Base-by-base conservation (phyloP, 2,113 vertebrate genomes). In the Toxotes jaculatrix region DNA sequence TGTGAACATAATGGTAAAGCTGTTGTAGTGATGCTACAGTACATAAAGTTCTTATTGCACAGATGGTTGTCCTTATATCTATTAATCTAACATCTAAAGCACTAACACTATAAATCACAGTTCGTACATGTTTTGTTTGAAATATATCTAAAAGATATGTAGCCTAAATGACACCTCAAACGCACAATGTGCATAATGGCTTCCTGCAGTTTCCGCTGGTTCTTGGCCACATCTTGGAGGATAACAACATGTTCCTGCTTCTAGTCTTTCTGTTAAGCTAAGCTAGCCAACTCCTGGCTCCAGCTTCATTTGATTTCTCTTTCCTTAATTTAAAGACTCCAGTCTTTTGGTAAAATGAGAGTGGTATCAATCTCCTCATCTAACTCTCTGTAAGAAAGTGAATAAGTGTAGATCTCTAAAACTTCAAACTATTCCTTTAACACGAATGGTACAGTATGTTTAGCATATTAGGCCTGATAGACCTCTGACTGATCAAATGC, bases 21-120 rank as follows among this genome's bases (percentile, higher is more conserved):
- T 65, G 13, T 36, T 64, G 27, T 60, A 73, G 43, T 61, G 47
- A 62, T 34, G 23, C 23, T 57, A 67, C 4, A n/a, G 40, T 59
- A 65, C 5, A 45, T 55, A 47, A 49, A 59, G 16, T 38, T 21
- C 6, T 34, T 9, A 21, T 21, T 3, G 19, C 49, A n/a, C 49
- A 9, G 31, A 75, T 17, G 56, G 42, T 42, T 49, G 21, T 27
- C 11, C 3, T 73, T 63, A n/a, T 43, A 42, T 72, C 21, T 14
- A 43, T 74, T 63, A 27, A 27, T 27, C 27, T 27, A 27, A 27
- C 27, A 1, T 27, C 27, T n/a, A 55, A 55, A 23, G 51, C 7
- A 23, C n/a, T 55, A 53, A 59, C 40, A 51, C 40, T 31, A 12
- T 40, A 27, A 45, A 69, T 27, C 27, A 27, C 27, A 27, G 27